These are phyloP conservation scores for Mizuhopecten yessoensis DNA, from an alignment of 1,140 invertebrate species.

Conservation along the genomic window DNA sequence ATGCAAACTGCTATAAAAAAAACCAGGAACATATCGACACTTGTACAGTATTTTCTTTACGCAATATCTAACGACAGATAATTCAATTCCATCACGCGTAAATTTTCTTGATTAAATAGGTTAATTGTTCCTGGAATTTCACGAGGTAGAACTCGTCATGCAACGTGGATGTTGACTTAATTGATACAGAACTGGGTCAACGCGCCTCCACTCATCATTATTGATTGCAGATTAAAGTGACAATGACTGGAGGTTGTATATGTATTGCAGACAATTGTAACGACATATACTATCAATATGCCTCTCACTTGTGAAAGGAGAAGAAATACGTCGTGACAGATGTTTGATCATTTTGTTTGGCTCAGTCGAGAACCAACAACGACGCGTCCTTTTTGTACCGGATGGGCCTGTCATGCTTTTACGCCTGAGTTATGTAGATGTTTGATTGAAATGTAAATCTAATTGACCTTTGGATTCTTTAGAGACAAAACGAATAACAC, in stretches of 20 bases:
- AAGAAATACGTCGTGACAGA: neutral
- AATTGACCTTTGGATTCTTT: neutral
- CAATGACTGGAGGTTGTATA: neutral
- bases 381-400: neutral
- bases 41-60: too few relatives aligned
- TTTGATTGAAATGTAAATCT: conserved; percentile 29
- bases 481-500: neutral
- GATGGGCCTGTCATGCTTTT: neutral
- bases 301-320: neutral
- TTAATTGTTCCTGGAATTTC: neutral
- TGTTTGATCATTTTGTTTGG: conserved; percentile 13
- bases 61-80: too few relatives aligned
- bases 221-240: conserved; percentile 3
- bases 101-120: neutral
- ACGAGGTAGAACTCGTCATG: neutral
- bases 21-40: too few relatives aligned
- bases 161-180: neutral
- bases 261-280: neutral
- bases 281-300: neutral
- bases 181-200: neutral
- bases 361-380: neutral
- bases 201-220: neutral
- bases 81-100: too few relatives aligned
- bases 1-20: too few relatives aligned
- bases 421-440: conserved; percentile 4